These are phyloP conservation scores for Aleiodes alternator DNA, from an alignment of 2,888 invertebrate species.

Conservation along the genomic window DNA sequence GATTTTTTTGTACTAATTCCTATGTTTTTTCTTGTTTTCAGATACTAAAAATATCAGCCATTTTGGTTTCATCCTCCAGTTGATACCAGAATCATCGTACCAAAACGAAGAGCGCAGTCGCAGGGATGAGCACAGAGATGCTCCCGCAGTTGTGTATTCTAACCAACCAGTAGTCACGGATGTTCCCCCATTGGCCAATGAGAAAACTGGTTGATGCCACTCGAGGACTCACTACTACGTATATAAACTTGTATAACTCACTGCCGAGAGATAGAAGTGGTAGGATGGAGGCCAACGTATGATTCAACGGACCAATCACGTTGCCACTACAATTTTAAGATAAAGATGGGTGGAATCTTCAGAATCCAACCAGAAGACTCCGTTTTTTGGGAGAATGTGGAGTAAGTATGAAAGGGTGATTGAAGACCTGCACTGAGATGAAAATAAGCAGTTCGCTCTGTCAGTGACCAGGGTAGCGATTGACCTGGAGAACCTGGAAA, in stretches of 20 bases:
- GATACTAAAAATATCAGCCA: conserved; percentile 59
- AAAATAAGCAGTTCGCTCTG: no score
- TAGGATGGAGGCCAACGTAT: conserved; percentile 46
- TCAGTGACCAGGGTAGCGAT: no score
- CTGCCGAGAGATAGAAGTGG: conserved; percentile 41
- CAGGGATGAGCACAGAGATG: conserved; percentile 72
- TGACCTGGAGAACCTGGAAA: no score
- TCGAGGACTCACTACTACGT: conserved; percentile 54
- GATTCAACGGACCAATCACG: conserved; percentile 29
- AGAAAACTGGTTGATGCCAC: conserved; percentile 64
- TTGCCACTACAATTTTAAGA: not conserved
- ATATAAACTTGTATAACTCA: conserved; percentile 29
- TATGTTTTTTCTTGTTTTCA: not conserved
- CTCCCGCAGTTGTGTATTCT: conserved; percentile 53
- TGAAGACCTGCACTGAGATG: no score
- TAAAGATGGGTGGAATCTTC: conserved; percentile 27
- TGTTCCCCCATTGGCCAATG: conserved; percentile 72
- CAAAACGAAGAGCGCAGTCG: conserved; percentile 53
- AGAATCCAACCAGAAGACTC: not conserved
- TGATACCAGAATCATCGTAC: conserved; percentile 46
- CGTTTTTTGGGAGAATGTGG: not conserved
- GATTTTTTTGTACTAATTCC: no score
- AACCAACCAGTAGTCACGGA: conserved; percentile 54
- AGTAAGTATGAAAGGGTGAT: no score
- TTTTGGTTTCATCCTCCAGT: conserved; percentile 60